Base-by-base conservation (phyloP, 2,888 invertebrate species). In the Mactromeris polynyma region DNA sequence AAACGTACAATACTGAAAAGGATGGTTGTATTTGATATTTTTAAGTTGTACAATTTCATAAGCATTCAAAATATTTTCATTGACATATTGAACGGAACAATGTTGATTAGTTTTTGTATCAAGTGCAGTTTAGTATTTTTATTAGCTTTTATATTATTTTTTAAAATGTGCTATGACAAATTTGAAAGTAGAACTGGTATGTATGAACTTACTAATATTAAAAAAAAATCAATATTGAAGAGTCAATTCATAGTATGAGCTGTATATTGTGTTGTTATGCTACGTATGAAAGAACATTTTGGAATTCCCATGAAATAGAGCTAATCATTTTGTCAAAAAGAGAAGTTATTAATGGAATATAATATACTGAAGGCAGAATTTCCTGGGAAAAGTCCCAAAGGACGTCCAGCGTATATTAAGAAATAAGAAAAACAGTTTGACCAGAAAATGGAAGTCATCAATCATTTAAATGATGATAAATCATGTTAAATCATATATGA, bases 311-410 rank as follows among this genome's bases (percentile, higher is more conserved):
- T 46, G 46, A 46, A 46, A 46, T 46, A 46, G 46, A 46, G 46
- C 14, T 46, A 46, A 46, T 46, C 46, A 46, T 46, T 46, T 46
- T 46, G 46, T 46, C 46, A 46, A 17, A 17, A 46, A 17, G 46
- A 46, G 14, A 7, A 11, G 46, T 83, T 83, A 83, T 83, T 83
- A 51, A 77, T 83, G 77, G 77, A 83, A 83, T 83, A 73, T 83
- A 21, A 77, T 51, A 33, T 73, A 33, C 26, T 46, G 51, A 46
- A 73, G 64, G 64, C 64, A 69, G 26, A 64, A 82, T 69, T 82
- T 82, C 54, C 36, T 64, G 58, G 38, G 69, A 69, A 26, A 38
- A 69, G 40, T 83, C 83, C 83, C 46, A 14, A 26, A n/a, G 64
- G 83, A 73, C 14, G 33, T 31, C 33, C 73, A 73, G 73, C 14